Conservation (phyloP, 2,797 vertebrate genomes). For the Etheostoma perlongum region DNA sequence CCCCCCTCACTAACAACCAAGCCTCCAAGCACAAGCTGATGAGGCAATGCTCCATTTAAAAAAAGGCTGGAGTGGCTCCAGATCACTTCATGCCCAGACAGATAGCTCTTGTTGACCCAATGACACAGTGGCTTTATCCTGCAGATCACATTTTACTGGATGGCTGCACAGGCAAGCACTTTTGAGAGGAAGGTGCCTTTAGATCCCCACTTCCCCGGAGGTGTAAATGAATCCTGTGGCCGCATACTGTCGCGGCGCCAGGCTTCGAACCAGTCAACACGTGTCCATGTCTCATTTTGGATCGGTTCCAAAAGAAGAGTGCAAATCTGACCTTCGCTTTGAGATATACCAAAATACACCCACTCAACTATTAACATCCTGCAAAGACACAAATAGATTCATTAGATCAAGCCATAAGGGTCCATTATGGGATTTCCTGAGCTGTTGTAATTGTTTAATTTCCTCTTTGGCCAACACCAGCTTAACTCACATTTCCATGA, state of each 20-base stretch:
- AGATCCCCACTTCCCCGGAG: slow-evolving; percentile 52
- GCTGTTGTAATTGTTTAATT: slow-evolving; percentile 42
- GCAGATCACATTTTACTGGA: slow-evolving; percentile 35
- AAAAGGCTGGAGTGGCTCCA: slow-evolving; percentile 67
- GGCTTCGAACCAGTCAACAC: slow-evolving; percentile 37
- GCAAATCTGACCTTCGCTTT: slow-evolving; percentile 57
- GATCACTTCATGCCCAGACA: slow-evolving; percentile 61
- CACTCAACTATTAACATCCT: slow-evolving; percentile 50
- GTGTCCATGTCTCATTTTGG: slow-evolving; percentile 54
- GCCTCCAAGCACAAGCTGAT: slow-evolving; percentile 22
- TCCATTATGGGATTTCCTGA: slow-evolving; percentile 25
- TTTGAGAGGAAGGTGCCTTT: slow-evolving; percentile 52
- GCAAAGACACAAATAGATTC: slow-evolving; percentile 43
- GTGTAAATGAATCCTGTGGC: slow-evolving; percentile 62
- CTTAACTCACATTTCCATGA: slow-evolving; percentile 14
- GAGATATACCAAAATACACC: slow-evolving; percentile 57
- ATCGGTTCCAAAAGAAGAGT: slow-evolving; percentile 57
- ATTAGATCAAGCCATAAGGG: slow-evolving; percentile 27
- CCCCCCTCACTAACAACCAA: slow-evolving; percentile 29
- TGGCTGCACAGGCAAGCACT: slow-evolving; percentile 41
- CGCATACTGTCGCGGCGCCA: slow-evolving; percentile 52
- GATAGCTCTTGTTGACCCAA: slow-evolving; percentile 69
- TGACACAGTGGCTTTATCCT: slow-evolving; percentile 65
- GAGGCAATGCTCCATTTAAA: slow-evolving; percentile 65
- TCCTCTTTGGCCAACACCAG: slow-evolving; percentile 27